Evolutionary conservation across 2,113 vertebrate species (phyloP).

Genomic region (Glaucomys volans): DNA sequence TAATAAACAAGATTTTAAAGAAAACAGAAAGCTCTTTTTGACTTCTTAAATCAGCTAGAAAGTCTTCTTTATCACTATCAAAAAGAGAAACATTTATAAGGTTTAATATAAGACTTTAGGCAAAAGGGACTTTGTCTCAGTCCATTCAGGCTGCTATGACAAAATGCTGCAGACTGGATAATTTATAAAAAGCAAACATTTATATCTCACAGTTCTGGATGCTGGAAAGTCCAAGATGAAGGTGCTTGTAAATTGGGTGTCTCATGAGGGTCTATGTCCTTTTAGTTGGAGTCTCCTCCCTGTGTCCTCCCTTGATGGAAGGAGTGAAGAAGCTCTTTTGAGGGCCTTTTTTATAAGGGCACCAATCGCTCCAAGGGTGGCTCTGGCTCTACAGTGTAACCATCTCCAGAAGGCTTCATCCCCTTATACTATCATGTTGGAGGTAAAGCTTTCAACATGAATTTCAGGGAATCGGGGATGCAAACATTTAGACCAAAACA

Average conservation of each 20-base stretch:
- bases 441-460: neutral
- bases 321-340: neutral
- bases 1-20: neutral
- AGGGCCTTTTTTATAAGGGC: neutral
- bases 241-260: too few species aligned
- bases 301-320: neutral
- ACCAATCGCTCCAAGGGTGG: neutral
- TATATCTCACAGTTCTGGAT: neutral
- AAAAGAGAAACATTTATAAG: neutral
- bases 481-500: neutral
- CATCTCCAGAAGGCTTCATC: neutral
- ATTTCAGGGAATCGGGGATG: neutral
- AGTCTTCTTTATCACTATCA: neutral
- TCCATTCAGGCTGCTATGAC: neutral
- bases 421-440: neutral
- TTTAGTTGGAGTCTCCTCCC: neutral
- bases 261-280: neutral
- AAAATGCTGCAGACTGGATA: neutral
- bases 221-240: neutral
- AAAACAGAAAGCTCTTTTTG: neutral
- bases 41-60: constrained; percentile 4
- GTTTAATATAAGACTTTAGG: neutral
- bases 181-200: neutral
- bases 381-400: neutral
- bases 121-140: neutral